These are phyloP conservation scores for Nemotelus nigrinus DNA, from an alignment of 2,888 invertebrate species.

Conservation along the genomic window DNA sequence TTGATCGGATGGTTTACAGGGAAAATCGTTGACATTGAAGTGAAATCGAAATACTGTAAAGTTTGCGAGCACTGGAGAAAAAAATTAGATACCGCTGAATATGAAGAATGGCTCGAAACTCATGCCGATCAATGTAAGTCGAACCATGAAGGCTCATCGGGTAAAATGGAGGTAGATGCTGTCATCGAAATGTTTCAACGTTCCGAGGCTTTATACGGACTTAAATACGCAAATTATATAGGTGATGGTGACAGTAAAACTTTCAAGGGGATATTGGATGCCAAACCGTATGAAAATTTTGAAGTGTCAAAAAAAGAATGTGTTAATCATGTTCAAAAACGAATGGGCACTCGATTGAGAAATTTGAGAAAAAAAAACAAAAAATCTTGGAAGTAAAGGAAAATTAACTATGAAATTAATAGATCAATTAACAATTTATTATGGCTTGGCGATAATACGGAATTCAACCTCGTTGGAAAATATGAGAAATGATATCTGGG, in stretches of 20 bases:
- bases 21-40: too few relatives aligned
- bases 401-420: constrained; percentile 52
- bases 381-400: constrained; percentile 20
- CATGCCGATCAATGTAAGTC: constrained; percentile 1
- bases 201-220: constrained; percentile 7
- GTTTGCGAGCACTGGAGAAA: too few relatives aligned
- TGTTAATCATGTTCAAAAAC: constrained; percentile 4
- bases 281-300: too few relatives aligned
- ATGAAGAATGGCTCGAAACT: too few relatives aligned
- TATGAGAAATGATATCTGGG: constrained; percentile 49
- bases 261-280: too few relatives aligned
- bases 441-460: constrained; percentile 55
- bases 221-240: neutral
- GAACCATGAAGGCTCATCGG: constrained; percentile 1
- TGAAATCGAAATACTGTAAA: too few relatives aligned
- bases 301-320: neutral
- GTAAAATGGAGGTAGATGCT: neutral
- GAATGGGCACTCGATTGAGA: neutral
- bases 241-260: too few relatives aligned
- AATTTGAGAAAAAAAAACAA: constrained; percentile 1
- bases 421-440: constrained; percentile 54
- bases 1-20: neutral
- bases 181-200: neutral
- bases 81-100: neutral
- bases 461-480: too few relatives aligned